phyloP scores from a whole-genome alignment of 1,140 invertebrate species.

The Galleria mellonella region DNA sequence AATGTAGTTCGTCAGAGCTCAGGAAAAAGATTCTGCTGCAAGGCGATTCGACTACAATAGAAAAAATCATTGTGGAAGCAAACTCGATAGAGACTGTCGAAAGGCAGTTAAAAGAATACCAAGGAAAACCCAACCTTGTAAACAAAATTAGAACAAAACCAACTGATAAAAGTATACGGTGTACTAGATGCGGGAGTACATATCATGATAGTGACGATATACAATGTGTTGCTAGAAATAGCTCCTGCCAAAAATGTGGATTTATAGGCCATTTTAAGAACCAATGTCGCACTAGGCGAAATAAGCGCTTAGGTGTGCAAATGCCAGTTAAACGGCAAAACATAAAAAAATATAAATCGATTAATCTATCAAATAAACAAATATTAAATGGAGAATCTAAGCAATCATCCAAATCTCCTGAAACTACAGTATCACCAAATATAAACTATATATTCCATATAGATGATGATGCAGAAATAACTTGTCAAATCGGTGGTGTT shows the following conservation, averaged over 20 bases:
- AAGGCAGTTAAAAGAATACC: no score
- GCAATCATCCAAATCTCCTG: neutral
- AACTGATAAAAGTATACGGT: no score
- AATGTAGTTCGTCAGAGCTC: constrained; percentile 10
- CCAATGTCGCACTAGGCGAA: constrained; percentile 4
- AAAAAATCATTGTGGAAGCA: constrained; percentile 10
- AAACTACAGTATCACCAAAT: no score
- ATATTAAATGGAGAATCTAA: no score
- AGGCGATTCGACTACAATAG: constrained; percentile 8
- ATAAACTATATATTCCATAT: constrained; percentile 8
- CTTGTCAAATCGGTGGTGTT: constrained; percentile 10
- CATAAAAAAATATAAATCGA: neutral
- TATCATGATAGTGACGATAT: no score
- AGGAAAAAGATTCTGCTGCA: constrained; percentile 14
- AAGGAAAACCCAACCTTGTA: no score
- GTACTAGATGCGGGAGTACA: no score
- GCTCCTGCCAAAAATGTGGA: constrained; percentile 11
- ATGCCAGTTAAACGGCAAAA: neutral
- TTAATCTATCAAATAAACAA: neutral
- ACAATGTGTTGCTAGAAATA: no score
- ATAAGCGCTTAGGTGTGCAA: constrained; percentile 1
- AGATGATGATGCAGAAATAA: constrained; percentile 6
- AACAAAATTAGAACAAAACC: no score
- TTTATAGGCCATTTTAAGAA: constrained; percentile 7
- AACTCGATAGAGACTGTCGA: constrained; percentile 6